phyloP scores from a whole-genome alignment of 2,888 invertebrate species.

The Anarsia innoxiella region DNA sequence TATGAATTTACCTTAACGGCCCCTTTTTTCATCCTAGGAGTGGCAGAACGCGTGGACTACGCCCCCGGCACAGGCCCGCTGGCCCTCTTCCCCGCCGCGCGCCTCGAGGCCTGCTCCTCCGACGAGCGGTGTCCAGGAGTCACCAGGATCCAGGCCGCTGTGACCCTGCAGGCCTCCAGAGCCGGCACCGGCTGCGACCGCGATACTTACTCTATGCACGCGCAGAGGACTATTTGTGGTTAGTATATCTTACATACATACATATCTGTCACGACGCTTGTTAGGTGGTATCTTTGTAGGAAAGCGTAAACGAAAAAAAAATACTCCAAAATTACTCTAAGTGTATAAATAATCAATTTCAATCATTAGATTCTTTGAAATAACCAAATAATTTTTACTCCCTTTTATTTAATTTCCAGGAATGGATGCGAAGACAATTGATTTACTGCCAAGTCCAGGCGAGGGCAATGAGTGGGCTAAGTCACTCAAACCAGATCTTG shows the following conservation, averaged over 20 bases:
- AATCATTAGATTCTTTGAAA: background rate
- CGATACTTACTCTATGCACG: constrained; percentile 91
- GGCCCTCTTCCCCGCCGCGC: constrained; percentile 89
- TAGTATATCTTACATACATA: constrained; percentile 16
- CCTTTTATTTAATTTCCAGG: constrained; percentile 33
- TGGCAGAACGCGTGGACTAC: constrained; percentile 90
- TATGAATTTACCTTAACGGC: too few species aligned
- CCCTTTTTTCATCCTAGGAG: too few species aligned
- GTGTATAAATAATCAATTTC: too few species aligned
- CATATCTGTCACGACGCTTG: too few species aligned
- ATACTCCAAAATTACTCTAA: too few species aligned
- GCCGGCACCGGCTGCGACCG: constrained; percentile 96
- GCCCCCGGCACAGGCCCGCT: constrained; percentile 88
- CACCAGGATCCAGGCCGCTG: constrained; percentile 77
- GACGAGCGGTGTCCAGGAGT: constrained; percentile 88
- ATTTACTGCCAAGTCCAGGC: constrained; percentile 89
- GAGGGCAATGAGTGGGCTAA: constrained; percentile 88
- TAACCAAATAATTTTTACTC: too few species aligned
- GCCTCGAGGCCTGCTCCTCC: constrained; percentile 92
- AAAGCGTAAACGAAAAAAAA: too few species aligned
- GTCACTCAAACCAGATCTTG: constrained; percentile 87
- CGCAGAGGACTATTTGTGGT: constrained; percentile 90
- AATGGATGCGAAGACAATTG: constrained; percentile 87
- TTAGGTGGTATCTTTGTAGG: too few species aligned
- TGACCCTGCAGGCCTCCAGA: constrained; percentile 85